phyloP scores from a whole-genome alignment of 2,888 invertebrate genomes.

The Serripes groenlandicus region DNA sequence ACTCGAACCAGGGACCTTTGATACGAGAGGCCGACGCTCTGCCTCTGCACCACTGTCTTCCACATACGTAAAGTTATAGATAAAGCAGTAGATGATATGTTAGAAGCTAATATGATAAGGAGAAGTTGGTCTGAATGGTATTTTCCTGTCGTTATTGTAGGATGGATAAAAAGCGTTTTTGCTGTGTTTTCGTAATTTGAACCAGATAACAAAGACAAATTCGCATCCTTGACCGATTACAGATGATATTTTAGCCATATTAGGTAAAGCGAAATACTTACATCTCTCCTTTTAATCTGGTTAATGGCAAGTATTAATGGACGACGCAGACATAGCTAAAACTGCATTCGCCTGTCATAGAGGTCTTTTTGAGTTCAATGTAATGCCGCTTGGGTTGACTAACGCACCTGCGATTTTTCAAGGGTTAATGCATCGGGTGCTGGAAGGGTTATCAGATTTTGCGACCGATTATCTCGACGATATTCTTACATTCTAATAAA shows the following conservation, averaged over 20 bases:
- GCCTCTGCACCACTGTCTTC: too few relatives aligned
- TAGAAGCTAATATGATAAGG: conserved; percentile 18
- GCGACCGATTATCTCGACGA: not conserved
- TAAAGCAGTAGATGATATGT: conserved; percentile 35
- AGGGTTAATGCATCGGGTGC: conserved; percentile 43
- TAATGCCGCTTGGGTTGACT: conserved; percentile 39
- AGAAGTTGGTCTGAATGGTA: conserved; percentile 1
- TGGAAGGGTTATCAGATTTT: conserved; percentile 54
- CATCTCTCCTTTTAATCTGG: conserved; percentile 36
- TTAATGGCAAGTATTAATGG: conserved; percentile 45
- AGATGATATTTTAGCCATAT: conserved; percentile 27
- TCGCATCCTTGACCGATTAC: conserved; percentile 27
- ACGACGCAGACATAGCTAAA: conserved; percentile 41
- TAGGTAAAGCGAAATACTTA: conserved; percentile 49
- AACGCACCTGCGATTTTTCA: conserved; percentile 49
- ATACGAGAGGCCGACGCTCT: too few relatives aligned
- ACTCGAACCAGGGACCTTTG: too few relatives aligned
- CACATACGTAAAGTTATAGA: too few relatives aligned
- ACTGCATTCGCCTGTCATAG: conserved; percentile 48
- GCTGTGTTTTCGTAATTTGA: not conserved
- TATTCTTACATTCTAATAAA: not conserved
- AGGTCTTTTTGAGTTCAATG: conserved; percentile 44
- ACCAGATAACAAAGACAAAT: conserved; percentile 28
- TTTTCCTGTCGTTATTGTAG: conserved; percentile 1
- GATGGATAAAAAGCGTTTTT: conserved; percentile 3